Base-by-base conservation (phyloP, 1,140 invertebrate genomes). In the Lepidostoma basale region DNA sequence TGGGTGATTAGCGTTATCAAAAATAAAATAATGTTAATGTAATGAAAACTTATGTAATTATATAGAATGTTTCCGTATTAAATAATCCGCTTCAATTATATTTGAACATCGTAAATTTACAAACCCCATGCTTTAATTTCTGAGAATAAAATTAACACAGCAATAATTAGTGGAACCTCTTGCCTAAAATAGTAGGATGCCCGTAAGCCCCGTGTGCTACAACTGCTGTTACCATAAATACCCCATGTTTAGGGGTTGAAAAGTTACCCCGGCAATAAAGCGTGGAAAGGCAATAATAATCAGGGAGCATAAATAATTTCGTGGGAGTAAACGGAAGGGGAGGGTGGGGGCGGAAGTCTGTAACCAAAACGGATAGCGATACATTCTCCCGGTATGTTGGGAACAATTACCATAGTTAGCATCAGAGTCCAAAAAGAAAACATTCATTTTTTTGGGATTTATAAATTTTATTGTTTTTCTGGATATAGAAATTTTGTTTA, bases 281-380 rank as follows among this genome's bases (percentile, higher is more conserved):
- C 42, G 60, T 40, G 30, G 62, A 64, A 64, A 54, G 45, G 47
- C 62, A 49, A 49, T 39, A 64, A 64, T 64, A 64, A 64, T 64
- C 62, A 54, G 62, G 30, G 39, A 39, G 26, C 47, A 64, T 64
- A 64, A 64, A 64, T 64, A 64, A 52, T 54, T 54, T 16, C 23
- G 16, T 39, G 47, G 47, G 18, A 49, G 62, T n/a, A 36, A 23
- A 16, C 25, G 62, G 26, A 49, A 23, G 40, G 12, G 12, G 4
- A 9, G 52, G 56, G 39, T 6, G 30, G 20, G 42, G 18, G 2
- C 22, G 56, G 39, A 64, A 54, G 62, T 52, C 23, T 45, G 16
- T 16, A 62, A 33, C 26, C 44, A 16, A 42, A 62, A 23, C 60
- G 60, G 60, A 62, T 23, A 42, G 25, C 56, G 56, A 42, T 25